Conservation (phyloP, 2,888 invertebrate genomes). For the Amblyjoppa fuscipennis region DNA sequence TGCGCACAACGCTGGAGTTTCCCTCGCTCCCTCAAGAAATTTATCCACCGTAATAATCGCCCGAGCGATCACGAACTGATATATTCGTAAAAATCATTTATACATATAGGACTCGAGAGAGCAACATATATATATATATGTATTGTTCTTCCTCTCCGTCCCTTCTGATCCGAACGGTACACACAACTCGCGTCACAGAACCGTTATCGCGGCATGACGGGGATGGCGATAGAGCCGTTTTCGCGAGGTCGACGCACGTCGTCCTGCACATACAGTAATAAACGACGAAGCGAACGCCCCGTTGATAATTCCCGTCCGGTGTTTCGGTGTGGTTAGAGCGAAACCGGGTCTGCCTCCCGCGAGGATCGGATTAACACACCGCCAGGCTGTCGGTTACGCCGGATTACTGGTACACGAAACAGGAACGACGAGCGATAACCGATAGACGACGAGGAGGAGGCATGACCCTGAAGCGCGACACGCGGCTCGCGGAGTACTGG, state of each 20-base stretch:
- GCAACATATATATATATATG: not conserved
- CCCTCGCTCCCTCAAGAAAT: not conserved
- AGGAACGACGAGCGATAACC: conserved; percentile 1
- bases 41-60: not conserved
- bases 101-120: not conserved
- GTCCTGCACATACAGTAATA: not conserved
- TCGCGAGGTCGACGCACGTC: conserved; percentile 54
- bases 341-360: not conserved
- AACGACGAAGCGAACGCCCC: not conserved
- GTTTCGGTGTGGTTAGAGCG: not conserved
- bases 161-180: conserved; percentile 24
- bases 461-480: conserved; percentile 70
- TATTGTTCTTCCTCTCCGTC: not conserved
- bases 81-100: not conserved
- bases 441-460: conserved; percentile 13
- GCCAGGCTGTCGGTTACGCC: not conserved
- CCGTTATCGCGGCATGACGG: conserved; percentile 60
- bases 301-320: not conserved
- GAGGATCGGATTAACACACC: conserved; percentile 5
- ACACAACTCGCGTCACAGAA: conserved; percentile 61
- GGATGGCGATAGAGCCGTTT: conserved; percentile 38
- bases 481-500: conserved; percentile 73
- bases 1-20: conserved; percentile 9
- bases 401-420: conserved; percentile 13
- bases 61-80: not conserved